phyloP scores from a whole-genome alignment of 1,140 invertebrate species.

The Orchestia grillus region DNA sequence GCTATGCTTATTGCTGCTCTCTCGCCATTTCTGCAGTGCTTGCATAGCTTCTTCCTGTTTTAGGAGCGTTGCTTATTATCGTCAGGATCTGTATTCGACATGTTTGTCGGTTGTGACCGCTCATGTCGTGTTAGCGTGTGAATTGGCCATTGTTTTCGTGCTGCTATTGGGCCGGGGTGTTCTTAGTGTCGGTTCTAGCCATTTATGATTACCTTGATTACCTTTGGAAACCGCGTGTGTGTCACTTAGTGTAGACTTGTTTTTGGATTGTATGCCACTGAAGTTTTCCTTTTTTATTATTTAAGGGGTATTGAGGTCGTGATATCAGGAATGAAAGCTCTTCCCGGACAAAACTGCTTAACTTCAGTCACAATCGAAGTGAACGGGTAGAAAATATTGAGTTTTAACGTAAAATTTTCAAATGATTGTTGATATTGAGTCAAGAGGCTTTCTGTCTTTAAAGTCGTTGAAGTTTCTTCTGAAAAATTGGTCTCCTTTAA shows the following conservation, averaged over 20 bases:
- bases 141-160: slow-evolving; percentile 12
- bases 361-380: not conserved
- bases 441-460: not conserved
- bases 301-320: not conserved
- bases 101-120: slow-evolving; percentile 1
- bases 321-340: not conserved
- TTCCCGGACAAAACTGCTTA: not conserved
- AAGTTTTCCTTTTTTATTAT: not conserved
- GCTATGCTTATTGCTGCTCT: not conserved
- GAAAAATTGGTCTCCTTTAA: not conserved
- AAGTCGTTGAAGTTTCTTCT: no score
- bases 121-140: not conserved
- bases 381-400: not conserved
- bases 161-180: not conserved
- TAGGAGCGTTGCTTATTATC: not conserved
- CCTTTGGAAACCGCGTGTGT: not conserved
- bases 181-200: not conserved
- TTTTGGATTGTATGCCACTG: not conserved
- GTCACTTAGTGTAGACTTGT: not conserved
- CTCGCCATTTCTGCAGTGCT: not conserved
- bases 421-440: not conserved
- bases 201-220: not conserved
- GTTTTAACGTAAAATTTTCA: not conserved
- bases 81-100: not conserved
- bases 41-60: not conserved